Evolutionary conservation across 1,140 invertebrate genomes (phyloP).

Genomic region (Leptinotarsa undecemlineata): DNA sequence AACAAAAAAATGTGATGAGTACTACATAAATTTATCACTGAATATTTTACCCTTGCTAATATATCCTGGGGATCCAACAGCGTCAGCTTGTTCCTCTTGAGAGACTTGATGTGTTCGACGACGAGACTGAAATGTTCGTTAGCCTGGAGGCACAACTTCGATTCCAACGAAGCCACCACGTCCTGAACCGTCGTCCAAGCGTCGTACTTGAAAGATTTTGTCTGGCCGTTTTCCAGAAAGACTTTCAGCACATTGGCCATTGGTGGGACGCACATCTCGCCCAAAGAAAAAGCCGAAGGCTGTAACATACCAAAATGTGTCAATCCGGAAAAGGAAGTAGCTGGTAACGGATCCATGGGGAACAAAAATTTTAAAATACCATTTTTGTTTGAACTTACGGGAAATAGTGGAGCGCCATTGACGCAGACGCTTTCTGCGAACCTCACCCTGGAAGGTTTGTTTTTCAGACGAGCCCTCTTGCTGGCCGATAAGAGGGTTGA

Average conservation of each 20-base stretch:
- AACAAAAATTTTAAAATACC: too few species aligned
- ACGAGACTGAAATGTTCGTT: slow-evolving; percentile 86
- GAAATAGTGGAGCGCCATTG: slow-evolving; percentile 78
- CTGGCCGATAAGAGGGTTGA: slow-evolving; percentile 85
- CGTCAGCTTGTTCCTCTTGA: slow-evolving; percentile 81
- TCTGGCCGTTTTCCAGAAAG: slow-evolving; percentile 92
- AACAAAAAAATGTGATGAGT: not conserved
- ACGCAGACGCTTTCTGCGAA: slow-evolving; percentile 88
- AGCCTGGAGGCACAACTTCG: slow-evolving; percentile 81
- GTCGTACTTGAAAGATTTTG: slow-evolving; percentile 96
- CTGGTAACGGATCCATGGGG: too few species aligned
- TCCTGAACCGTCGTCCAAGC: slow-evolving; percentile 85
- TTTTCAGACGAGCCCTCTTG: slow-evolving; percentile 79
- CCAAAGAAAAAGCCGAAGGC: slow-evolving; percentile 75
- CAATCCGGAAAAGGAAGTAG: not conserved
- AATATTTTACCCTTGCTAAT: slow-evolving; percentile 73
- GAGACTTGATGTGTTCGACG: slow-evolving; percentile 86
- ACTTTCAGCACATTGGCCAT: slow-evolving; percentile 93
- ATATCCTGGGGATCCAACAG: slow-evolving; percentile 82
- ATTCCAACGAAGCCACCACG: slow-evolving; percentile 81
- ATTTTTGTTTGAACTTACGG: slow-evolving; percentile 59
- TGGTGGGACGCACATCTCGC: slow-evolving; percentile 80
- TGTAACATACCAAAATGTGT: slow-evolving; percentile 56
- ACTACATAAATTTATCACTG: not conserved
- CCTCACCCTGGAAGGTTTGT: slow-evolving; percentile 81